Evolutionary conservation across 2,888 invertebrate genomes (phyloP).

Genomic region (Seladonia tumulorum): DNA sequence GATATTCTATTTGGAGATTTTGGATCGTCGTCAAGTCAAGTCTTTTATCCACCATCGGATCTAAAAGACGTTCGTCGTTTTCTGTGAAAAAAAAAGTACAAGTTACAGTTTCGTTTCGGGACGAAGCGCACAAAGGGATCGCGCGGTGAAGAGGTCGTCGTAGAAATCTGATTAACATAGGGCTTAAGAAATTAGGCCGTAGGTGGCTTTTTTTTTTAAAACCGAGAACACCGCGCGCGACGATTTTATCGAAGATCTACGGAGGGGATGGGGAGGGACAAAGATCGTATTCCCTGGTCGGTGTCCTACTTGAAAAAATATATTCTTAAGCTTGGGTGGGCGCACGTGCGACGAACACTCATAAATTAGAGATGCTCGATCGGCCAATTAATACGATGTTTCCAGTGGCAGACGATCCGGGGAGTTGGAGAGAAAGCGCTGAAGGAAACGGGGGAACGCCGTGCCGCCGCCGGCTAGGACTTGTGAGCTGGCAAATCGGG

Average conservation of each 20-base stretch:
- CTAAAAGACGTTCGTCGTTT: too few species aligned
- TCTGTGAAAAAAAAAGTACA: neutral
- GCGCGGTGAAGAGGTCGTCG: neutral
- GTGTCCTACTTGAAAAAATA: slow-evolving; percentile 50
- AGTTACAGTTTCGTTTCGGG: neutral
- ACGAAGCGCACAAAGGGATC: neutral
- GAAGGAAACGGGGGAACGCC: slow-evolving; percentile 34
- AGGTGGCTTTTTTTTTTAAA: slow-evolving; percentile 15
- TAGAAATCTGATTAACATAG: slow-evolving; percentile 23
- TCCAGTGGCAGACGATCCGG: slow-evolving; percentile 66
- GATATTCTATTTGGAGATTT: too few species aligned
- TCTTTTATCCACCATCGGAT: too few species aligned
- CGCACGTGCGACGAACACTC: slow-evolving; percentile 61
- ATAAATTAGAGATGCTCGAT: slow-evolving; percentile 69
- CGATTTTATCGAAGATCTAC: slow-evolving; percentile 41
- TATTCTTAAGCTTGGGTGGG: slow-evolving; percentile 64
- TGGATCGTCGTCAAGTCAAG: too few species aligned
- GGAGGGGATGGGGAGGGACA: slow-evolving; percentile 23
- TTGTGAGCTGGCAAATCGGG: slow-evolving; percentile 19
- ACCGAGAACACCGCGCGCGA: slow-evolving; percentile 17
- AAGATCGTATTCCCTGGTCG: slow-evolving; percentile 34
- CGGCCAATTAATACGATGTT: slow-evolving; percentile 80
- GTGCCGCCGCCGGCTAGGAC: slow-evolving; percentile 16
- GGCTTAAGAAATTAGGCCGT: slow-evolving; percentile 26
- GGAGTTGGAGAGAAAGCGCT: slow-evolving; percentile 44